Percentiles rank a stretch among this genome's conserved stretches.
Conservation (phyloP, 2,113 vertebrate genomes). For the Apodemus sylvaticus region DNA sequence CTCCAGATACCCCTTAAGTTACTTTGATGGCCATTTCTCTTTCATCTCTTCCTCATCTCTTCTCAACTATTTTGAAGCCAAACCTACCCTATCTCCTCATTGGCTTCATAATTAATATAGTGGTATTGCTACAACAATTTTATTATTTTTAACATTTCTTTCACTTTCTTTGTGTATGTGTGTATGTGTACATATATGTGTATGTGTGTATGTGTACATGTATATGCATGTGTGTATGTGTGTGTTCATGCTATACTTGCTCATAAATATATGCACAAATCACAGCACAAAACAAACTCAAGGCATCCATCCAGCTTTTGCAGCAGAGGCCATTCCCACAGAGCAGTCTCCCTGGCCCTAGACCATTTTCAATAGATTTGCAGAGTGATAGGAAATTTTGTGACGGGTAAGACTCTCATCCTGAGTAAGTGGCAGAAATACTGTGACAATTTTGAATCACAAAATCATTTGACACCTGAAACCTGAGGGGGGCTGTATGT, state of each 20-base stretch:
- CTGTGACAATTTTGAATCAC: not conserved
- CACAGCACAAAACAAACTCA: not conserved
- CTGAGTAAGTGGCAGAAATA: not conserved
- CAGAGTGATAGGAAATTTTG: conserved; percentile 28
- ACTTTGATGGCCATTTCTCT: not conserved
- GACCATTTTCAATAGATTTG: conserved; percentile 8
- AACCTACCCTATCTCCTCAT: conserved; percentile 5
- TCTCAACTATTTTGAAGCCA: conserved; percentile 49
- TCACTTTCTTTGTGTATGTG: not conserved
- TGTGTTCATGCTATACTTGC: too few relatives aligned
- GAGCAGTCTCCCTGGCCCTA: not conserved
- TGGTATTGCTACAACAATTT: not conserved
- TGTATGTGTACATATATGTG: not conserved
- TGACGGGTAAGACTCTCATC: not conserved
- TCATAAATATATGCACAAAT: not conserved
- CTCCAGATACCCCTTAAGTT: not conserved
- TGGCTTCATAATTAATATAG: conserved; percentile 3
- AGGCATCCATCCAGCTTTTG: not conserved
- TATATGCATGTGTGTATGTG: not conserved
- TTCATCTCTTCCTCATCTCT: not conserved
- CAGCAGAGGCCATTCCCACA: not conserved
- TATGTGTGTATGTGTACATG: not conserved
- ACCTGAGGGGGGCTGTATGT: not conserved
- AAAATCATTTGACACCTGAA: not conserved
- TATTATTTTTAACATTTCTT: not conserved